These are phyloP conservation scores for Dolichoris vasculosae DNA, from an alignment of 1,140 invertebrate genomes.

Conservation along the genomic window DNA sequence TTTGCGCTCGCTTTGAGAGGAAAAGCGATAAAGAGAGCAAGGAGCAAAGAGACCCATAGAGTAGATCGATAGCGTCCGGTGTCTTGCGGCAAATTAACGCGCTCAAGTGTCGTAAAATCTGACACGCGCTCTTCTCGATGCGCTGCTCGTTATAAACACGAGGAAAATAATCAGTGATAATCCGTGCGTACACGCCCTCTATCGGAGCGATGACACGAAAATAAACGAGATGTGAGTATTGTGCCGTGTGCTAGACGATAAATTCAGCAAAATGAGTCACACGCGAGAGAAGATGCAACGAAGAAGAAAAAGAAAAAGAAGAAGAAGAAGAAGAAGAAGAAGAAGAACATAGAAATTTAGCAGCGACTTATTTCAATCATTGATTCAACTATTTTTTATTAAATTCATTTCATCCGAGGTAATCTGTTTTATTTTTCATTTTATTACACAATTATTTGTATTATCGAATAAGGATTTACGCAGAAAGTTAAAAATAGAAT, in stretches of 20 bases:
- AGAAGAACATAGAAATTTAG: not conserved
- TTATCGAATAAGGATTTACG: no score
- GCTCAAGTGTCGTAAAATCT: slow-evolving; percentile 35
- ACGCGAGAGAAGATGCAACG: not conserved
- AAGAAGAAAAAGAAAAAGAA: no score
- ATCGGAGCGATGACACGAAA: not conserved
- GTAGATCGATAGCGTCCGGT: slow-evolving; percentile 34
- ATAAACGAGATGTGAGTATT: not conserved
- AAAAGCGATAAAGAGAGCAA: not conserved
- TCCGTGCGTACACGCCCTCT: not conserved
- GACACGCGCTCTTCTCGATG: not conserved
- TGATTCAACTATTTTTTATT: not conserved
- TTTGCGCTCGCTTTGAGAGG: not conserved
- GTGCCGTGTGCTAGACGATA: not conserved
- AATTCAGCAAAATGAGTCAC: not conserved
- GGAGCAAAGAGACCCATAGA: not conserved
- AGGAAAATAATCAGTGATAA: slow-evolving; percentile 27
- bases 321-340: not conserved
- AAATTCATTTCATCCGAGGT: no score
- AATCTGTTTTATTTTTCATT: no score
- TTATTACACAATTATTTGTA: no score
- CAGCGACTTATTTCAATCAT: not conserved
- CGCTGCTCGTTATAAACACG: not conserved
- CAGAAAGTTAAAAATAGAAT: no score
- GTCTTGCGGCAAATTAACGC: slow-evolving; percentile 26